Evolutionary conservation across 2,113 vertebrate genomes (phyloP).

Genomic region (Nibea albiflora): DNA sequence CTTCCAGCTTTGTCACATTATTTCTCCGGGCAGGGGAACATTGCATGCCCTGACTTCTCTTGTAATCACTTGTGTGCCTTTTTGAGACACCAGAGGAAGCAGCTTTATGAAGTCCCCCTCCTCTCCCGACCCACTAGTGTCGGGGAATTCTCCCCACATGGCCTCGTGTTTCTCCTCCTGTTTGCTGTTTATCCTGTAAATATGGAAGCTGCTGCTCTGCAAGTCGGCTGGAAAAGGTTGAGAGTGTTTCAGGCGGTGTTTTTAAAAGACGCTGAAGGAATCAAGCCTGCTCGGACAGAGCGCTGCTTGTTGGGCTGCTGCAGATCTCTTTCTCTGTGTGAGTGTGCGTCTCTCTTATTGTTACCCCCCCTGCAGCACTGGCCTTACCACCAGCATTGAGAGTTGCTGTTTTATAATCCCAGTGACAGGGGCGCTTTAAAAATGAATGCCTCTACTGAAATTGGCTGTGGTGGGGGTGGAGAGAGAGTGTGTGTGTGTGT

Average conservation of each 20-base stretch:
- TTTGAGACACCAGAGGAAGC: conserved; percentile 55
- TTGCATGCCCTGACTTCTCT: conserved; percentile 15
- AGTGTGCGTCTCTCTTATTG: conserved; percentile 24
- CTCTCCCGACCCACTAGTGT: neutral
- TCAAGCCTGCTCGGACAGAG: neutral
- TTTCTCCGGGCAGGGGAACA: neutral
- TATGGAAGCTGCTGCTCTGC: conserved; percentile 32
- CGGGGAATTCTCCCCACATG: conserved; percentile 42
- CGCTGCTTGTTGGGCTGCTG: neutral
- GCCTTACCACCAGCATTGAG: conserved; percentile 30
- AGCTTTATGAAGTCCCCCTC: conserved; percentile 50
- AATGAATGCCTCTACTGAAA: conserved; percentile 80
- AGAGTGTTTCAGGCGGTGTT: neutral
- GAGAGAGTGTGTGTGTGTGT: neutral
- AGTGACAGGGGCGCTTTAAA: conserved; percentile 71
- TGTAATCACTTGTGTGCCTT: conserved; percentile 36
- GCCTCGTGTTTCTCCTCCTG: conserved; percentile 41
- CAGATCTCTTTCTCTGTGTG: conserved; percentile 3
- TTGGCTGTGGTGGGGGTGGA: conserved; percentile 48
- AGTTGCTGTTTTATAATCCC: conserved; percentile 58
- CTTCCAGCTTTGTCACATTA: conserved; percentile 11
- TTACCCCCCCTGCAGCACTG: conserved; percentile 38
- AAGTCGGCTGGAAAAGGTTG: conserved; percentile 7
- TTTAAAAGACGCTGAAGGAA: too few species aligned
- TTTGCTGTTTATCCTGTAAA: conserved; percentile 71